These are phyloP conservation scores for Elaphurus davidianus DNA, from an alignment of 2,113 vertebrate genomes.

Conservation along the genomic window DNA sequence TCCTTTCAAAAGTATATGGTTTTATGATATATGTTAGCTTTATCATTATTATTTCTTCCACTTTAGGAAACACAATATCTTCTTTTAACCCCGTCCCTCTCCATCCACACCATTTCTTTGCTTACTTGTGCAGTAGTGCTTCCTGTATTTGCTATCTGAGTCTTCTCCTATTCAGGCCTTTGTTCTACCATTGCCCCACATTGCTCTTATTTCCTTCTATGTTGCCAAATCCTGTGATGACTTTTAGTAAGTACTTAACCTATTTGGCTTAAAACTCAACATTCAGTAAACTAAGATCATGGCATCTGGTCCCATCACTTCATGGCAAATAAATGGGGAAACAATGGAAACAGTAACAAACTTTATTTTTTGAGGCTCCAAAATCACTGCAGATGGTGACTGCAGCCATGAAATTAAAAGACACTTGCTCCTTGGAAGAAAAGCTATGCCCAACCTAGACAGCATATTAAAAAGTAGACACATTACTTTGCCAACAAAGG, in stretches of 20 bases:
- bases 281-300: neutral
- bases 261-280: neutral
- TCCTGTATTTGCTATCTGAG: neutral
- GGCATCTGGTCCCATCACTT: neutral
- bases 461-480: neutral
- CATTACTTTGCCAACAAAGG: neutral
- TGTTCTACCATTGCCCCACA: neutral
- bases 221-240: neutral
- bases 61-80: neutral
- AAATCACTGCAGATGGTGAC: neutral
- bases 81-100: neutral
- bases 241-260: neutral
- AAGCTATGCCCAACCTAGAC: neutral
- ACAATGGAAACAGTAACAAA: neutral
- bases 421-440: neutral
- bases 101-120: neutral
- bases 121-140: neutral
- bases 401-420: neutral
- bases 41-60: neutral
- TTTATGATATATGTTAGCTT: conserved; percentile 28
- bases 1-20: neutral
- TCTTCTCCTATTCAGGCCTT: neutral
- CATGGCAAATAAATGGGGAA: neutral
- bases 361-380: neutral
- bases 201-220: neutral